phyloP scores from a whole-genome alignment of 2,113 vertebrate species.

The Scopus umbretta region DNA sequence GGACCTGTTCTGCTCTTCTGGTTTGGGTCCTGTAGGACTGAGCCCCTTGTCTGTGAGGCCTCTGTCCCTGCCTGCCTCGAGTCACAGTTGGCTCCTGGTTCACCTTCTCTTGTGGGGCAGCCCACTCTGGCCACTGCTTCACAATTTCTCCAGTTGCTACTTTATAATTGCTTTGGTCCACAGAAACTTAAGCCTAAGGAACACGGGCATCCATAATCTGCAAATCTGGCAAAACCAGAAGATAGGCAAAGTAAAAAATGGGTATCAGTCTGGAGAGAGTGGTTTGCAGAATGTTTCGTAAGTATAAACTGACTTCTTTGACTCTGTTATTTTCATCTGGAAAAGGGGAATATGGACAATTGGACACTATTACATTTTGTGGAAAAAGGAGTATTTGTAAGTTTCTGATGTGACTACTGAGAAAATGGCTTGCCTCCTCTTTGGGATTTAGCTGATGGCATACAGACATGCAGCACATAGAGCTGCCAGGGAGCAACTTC shows the following conservation, averaged over 20 bases:
- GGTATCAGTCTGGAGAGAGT: not conserved
- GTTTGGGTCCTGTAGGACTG: not conserved
- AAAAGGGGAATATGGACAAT: not conserved
- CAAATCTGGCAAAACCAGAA: not conserved
- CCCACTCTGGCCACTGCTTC: not conserved
- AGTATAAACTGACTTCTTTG: not conserved
- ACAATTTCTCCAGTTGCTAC: not conserved
- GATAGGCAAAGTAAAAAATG: not conserved
- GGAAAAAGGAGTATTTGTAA: not conserved
- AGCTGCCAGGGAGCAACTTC: not conserved
- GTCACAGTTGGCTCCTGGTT: not conserved
- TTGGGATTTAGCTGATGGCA: not conserved
- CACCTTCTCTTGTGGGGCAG: not conserved
- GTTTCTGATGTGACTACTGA: not conserved
- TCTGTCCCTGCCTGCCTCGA: not conserved
- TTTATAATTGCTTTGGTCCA: not conserved
- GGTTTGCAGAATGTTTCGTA: not conserved
- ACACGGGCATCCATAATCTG: not conserved
- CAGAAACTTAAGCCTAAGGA: not conserved
- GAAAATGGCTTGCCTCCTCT: not conserved
- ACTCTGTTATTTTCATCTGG: not conserved
- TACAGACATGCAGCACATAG: not conserved
- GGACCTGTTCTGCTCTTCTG: not conserved
- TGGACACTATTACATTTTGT: not conserved
- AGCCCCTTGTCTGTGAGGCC: not conserved